phyloP scores from a whole-genome alignment of 2,797 vertebrate species.

The Halcyon chelicuti region DNA sequence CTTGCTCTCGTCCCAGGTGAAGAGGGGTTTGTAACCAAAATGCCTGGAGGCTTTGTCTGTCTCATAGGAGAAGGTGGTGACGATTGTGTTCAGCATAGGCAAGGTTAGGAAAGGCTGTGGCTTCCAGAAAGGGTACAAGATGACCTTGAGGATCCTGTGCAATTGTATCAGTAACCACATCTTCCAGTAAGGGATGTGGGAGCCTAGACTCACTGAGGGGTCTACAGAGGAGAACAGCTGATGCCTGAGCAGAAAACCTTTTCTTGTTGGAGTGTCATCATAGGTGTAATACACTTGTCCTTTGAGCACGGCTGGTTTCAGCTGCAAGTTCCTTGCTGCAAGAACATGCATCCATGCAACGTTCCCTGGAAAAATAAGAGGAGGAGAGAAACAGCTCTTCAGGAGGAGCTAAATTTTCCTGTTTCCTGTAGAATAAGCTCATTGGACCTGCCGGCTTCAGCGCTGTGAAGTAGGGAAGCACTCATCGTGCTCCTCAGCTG shows the following conservation, averaged over 20 bases:
- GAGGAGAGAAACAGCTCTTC: neutral
- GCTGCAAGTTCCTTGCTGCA: constrained; percentile 43
- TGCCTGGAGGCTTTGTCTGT: constrained; percentile 62
- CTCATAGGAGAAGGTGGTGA: constrained; percentile 2
- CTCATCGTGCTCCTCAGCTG: neutral
- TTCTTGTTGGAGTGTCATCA: neutral
- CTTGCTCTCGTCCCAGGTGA: constrained; percentile 43
- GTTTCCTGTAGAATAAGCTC: neutral
- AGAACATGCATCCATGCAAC: constrained; percentile 61
- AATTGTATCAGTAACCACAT: constrained; percentile 18
- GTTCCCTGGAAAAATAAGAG: constrained; percentile 11
- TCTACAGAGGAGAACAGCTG: neutral
- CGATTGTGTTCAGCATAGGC: neutral
- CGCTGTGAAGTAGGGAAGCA: neutral
- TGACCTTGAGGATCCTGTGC: neutral
- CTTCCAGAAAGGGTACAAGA: constrained; percentile 39
- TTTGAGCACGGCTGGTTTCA: neutral
- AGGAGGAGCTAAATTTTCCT: neutral
- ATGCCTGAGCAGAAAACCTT: neutral
- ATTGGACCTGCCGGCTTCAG: neutral
- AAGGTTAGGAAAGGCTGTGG: constrained; percentile 7
- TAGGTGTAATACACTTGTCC: constrained; percentile 51
- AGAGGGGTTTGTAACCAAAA: constrained; percentile 54
- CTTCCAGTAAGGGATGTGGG: constrained; percentile 51
- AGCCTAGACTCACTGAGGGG: neutral